Conservation (phyloP, 2,797 vertebrate genomes). For the Enteromius viviparus region DNA sequence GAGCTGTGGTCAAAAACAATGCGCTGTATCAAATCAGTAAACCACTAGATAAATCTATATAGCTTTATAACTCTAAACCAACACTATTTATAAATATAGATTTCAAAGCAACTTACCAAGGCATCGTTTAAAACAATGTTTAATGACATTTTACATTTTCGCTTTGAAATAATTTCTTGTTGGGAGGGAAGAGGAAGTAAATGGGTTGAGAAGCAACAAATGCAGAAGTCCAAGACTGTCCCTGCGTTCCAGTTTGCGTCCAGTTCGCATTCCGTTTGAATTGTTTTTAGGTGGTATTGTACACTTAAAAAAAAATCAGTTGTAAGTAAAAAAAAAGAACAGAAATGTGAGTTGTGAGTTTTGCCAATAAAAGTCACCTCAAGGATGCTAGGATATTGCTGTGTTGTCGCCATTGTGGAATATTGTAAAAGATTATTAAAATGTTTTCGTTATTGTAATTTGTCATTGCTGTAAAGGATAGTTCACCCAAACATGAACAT, state of each 20-base stretch:
- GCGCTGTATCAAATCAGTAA: neutral
- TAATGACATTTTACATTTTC: neutral
- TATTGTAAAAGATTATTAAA: neutral
- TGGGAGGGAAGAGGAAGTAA: neutral
- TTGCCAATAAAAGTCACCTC: neutral
- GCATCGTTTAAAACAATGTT: slow-evolving; percentile 15
- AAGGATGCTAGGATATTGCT: neutral
- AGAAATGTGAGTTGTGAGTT: no score
- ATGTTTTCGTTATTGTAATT: neutral
- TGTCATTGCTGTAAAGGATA: neutral
- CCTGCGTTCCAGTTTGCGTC: neutral
- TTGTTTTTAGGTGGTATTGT: no score
- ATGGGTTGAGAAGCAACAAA: slow-evolving; percentile 9
- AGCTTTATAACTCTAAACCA: no score
- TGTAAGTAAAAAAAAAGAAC: neutral
- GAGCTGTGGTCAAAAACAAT: neutral
- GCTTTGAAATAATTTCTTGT: neutral
- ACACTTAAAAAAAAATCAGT: neutral
- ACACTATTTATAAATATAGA: no score
- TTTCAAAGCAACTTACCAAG: no score
- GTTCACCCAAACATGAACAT: neutral
- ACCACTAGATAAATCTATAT: neutral
- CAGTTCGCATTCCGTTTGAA: no score
- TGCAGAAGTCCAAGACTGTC: neutral
- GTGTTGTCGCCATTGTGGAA: neutral